Conservation (phyloP, 2,797 vertebrate genomes). For the Dromococcyx pavoninus region DNA sequence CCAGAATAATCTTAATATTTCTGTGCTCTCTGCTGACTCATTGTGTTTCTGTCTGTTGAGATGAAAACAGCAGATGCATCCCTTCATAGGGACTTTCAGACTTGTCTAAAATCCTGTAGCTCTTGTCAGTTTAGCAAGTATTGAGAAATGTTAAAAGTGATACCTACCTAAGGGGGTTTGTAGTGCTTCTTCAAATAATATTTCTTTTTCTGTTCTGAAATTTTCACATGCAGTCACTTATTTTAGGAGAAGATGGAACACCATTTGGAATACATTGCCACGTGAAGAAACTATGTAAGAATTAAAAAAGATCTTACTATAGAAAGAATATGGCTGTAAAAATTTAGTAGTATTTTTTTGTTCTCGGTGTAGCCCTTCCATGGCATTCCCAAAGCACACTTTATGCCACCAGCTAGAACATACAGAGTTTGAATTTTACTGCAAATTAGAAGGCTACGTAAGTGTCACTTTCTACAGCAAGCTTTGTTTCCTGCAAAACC, state of each 20-base stretch:
- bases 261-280: neutral
- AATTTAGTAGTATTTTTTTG: neutral
- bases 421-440: neutral
- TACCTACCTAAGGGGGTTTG: neutral
- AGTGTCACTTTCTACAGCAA: neutral
- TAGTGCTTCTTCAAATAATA: neutral
- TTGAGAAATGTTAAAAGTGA: neutral
- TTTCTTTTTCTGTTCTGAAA: neutral
- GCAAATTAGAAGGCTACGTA: neutral
- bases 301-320: neutral
- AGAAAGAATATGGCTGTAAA: neutral
- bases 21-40: neutral
- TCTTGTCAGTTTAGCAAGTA: neutral
- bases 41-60: neutral
- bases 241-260: neutral
- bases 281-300: neutral
- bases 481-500: neutral
- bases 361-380: neutral
- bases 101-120: neutral
- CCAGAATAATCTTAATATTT: neutral
- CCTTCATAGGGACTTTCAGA: neutral
- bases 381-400: neutral
- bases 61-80: neutral
- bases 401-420: neutral
- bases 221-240: accelerated